Percentiles rank a stretch among this genome's conserved stretches.
Evolutionary conservation across 2,113 vertebrate genomes (phyloP).

Genomic region (Eulemur macaco): DNA sequence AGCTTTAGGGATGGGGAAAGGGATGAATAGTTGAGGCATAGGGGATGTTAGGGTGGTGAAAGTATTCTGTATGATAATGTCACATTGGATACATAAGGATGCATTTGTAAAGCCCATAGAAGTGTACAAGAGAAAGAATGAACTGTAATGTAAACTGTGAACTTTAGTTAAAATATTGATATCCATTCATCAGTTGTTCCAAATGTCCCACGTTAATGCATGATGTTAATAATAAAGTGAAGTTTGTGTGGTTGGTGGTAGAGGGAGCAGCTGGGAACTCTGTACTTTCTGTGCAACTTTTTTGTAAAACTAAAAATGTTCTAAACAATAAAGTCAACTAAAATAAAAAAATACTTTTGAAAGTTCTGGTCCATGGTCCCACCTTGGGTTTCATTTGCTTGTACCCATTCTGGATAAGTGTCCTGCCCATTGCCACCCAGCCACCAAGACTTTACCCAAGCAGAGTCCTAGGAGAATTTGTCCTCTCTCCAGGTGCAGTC

Average conservation of each 20-base stretch:
- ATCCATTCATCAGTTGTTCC: background rate
- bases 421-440: background rate
- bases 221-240: background rate
- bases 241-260: background rate
- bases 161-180: background rate
- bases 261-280: rapidly evolving
- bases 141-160: background rate
- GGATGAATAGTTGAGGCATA: too few relatives aligned
- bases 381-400: background rate
- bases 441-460: background rate
- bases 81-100: background rate
- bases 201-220: background rate
- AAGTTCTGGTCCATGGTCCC: background rate
- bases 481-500: background rate
- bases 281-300: background rate
- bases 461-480: background rate
- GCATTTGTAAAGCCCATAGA: background rate
- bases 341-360: background rate
- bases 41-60: background rate
- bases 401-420: background rate
- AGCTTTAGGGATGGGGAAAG: too few relatives aligned
- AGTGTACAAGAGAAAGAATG: background rate
- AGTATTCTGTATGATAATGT: background rate
- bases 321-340: background rate
- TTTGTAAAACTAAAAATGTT: background rate